These are phyloP conservation scores for Chionomys nivalis DNA, from an alignment of 2,113 vertebrate genomes.

Conservation along the genomic window DNA sequence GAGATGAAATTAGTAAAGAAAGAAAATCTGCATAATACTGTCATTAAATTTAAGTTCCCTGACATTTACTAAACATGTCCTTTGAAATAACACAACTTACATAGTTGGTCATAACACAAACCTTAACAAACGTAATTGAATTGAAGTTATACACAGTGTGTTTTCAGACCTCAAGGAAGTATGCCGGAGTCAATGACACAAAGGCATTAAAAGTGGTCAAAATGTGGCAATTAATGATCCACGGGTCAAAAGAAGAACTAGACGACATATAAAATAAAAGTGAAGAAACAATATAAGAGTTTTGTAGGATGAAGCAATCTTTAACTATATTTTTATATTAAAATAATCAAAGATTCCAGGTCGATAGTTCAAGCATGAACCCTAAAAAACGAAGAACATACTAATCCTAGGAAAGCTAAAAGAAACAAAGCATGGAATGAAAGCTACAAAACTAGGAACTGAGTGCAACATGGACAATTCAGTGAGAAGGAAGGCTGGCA, in stretches of 20 bases:
- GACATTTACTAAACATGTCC: not conserved
- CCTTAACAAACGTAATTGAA: not conserved
- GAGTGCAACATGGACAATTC: not conserved
- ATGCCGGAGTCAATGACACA: not conserved
- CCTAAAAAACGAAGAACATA: not conserved
- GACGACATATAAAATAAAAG: constrained; percentile 36
- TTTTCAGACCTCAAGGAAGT: not conserved
- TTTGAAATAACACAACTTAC: not conserved
- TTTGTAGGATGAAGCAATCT: not conserved
- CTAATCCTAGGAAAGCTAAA: not conserved
- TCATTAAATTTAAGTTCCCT: not conserved
- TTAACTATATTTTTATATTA: constrained; percentile 29
- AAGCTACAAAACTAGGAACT: not conserved
- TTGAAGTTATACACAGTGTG: not conserved
- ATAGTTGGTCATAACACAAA: not conserved
- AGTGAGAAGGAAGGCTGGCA: not conserved
- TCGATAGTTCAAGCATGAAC: not conserved
- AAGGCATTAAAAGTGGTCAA: not conserved
- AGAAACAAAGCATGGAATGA: not conserved
- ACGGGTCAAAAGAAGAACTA: not conserved
- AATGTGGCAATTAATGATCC: not conserved
- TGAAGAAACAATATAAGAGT: not conserved
- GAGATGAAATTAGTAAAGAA: not conserved
- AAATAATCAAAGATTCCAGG: constrained; percentile 1
- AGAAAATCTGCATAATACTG: not conserved